Percentiles rank a stretch among this genome's conserved stretches.
Evolutionary conservation across 2,888 invertebrate species (phyloP).

Genomic region (Troides aeacus): DNA sequence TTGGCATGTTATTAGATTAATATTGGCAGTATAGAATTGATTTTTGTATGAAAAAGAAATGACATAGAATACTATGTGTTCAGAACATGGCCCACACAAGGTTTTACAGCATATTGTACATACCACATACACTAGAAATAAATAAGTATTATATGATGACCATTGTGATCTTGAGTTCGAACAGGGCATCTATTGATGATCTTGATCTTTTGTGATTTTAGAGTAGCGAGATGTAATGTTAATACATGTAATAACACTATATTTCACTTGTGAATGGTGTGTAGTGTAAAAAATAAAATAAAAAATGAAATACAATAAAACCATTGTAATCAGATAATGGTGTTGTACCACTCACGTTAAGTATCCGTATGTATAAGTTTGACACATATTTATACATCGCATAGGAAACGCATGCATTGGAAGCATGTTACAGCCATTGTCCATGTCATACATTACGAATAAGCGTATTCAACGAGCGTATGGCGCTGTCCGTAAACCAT

Average conservation of each 20-base stretch:
- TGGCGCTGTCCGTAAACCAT: slow-evolving; percentile 5
- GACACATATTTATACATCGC: slow-evolving; percentile 26
- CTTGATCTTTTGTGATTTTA: slow-evolving; percentile 21
- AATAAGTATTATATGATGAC: slow-evolving; percentile 23
- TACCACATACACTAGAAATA: slow-evolving; percentile 5
- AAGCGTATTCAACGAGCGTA: slow-evolving; percentile 27
- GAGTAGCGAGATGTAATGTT: slow-evolving; percentile 10
- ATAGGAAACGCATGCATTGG: slow-evolving; percentile 25
- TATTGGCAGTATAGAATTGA: neutral
- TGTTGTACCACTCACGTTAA: slow-evolving; percentile 1
- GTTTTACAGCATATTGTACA: neutral
- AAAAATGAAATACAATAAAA: neutral
- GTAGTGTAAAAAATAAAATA: neutral
- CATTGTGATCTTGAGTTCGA: slow-evolving; percentile 1
- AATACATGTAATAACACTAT: slow-evolving; percentile 3
- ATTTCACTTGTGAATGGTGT: neutral
- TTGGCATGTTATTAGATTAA: neutral
- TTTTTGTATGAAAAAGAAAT: neutral
- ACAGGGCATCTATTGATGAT: neutral
- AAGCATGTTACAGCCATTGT: slow-evolving; percentile 28
- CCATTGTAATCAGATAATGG: neutral
- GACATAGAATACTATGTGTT: neutral
- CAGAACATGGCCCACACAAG: neutral
- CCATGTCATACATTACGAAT: slow-evolving; percentile 23
- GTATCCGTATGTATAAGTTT: slow-evolving; percentile 17